phyloP scores from a whole-genome alignment of 2,113 vertebrate species.

The Pionites leucogaster region DNA sequence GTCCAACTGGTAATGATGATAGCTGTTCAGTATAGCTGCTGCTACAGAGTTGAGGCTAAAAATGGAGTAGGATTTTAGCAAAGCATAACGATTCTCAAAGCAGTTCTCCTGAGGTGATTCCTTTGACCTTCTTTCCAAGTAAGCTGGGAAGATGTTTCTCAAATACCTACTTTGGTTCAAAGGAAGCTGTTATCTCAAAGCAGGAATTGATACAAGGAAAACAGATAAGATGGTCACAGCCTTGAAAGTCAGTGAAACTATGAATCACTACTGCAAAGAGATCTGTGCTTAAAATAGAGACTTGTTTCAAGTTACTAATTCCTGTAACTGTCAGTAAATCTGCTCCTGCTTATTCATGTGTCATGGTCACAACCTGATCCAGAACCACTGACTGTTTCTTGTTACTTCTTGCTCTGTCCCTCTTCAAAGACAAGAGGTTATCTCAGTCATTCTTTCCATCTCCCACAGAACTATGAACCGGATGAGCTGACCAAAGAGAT shows the following conservation, averaged over 20 bases:
- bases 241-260: not conserved
- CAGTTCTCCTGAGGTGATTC: not conserved
- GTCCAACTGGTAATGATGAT: not conserved
- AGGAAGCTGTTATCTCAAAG: not conserved
- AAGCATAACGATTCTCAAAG: not conserved
- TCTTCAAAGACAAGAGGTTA: not conserved
- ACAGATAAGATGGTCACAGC: not conserved
- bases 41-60: not conserved
- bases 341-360: not conserved
- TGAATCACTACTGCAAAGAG: not conserved
- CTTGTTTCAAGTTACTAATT: not conserved
- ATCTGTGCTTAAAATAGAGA: not conserved
- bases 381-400: not conserved
- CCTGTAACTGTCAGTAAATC: not conserved
- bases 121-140: not conserved
- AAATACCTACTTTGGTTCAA: not conserved
- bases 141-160: not conserved
- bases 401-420: not conserved
- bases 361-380: not conserved
- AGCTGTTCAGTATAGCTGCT: not conserved
- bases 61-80: not conserved
- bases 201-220: not conserved
- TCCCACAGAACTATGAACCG: constrained; percentile 90
- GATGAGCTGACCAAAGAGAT: constrained; percentile 99
- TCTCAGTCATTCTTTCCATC: constrained; percentile 76